Evolutionary conservation across 2,113 vertebrate species (phyloP), one percentile per base, ranked within the genome.

Genomic region (Sander vitreus): DNA sequence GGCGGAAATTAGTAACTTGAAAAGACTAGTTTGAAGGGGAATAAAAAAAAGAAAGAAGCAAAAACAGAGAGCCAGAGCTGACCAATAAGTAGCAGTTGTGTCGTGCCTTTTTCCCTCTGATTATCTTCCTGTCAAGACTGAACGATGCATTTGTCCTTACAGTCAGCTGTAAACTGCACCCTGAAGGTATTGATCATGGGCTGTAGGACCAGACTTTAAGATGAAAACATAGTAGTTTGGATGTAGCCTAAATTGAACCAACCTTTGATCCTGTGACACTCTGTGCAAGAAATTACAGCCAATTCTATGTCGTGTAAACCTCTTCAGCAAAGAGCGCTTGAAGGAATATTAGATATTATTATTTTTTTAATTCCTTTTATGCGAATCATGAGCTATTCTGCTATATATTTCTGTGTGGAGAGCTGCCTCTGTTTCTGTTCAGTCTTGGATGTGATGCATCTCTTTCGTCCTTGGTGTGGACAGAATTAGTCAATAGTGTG

Each of bases 381-480:
- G 64, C 13, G 57, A 67, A 79, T 43, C 4, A 1, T 36, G 11
- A 47, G 10, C 45, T 73, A 30, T 62, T 74, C 57, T 25, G 2
- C 14, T 62, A 25, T 13, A 0, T 12, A 27, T 4, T 51, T 66
- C n/a, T 63, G n/a, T 25, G 30, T 50, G 5, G 27, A 47, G 21
- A 36, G 48, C 36, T 74, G 36, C 30, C 27, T 64, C 47, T 67
- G 45, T 50, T 25, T 76, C 50, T 81, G 75, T 70, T 65, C 27
- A 0, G 5, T 57, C 62, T 77, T 53, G 25, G 25, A 68, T 58
- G 23, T 69, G 76, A 76, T 73, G 50, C 57, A 65, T 81, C 10
- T 21, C 8, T 71, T 85, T 91, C 84, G 84, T 83, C 78, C 76
- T 90, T 84, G 47, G 23, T 73, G 11, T 88, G 80, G 79, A 69